Conservation (phyloP, 1,140 invertebrate species). For the Drosophila malerkotliana region DNA sequence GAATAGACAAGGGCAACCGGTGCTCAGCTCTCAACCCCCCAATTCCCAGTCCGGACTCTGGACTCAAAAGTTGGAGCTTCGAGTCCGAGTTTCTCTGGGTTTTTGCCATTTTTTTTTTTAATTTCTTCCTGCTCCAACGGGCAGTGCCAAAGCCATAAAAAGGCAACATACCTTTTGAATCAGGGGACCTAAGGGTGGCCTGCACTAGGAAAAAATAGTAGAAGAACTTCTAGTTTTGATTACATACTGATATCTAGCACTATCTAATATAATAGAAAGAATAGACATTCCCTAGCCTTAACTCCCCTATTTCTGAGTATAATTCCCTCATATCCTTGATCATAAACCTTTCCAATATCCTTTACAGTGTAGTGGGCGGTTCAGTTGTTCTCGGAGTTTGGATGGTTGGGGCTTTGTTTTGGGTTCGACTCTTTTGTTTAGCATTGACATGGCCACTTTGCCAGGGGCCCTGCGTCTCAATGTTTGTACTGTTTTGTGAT, state of each 20-base stretch:
- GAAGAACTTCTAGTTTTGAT: no score
- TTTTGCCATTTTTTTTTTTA: constrained; percentile 4
- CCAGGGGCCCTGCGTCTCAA: constrained; percentile 69
- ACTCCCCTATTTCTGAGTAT: no score
- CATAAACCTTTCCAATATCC: no score
- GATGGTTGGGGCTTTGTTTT: constrained; percentile 18
- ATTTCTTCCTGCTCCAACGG: constrained; percentile 4
- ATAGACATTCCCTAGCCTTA: no score
- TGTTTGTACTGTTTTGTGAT: constrained; percentile 71
- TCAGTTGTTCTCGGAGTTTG: constrained; percentile 4
- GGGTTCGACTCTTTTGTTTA: constrained; percentile 72
- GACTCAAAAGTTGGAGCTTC: constrained; percentile 34
- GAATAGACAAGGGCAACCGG: constrained; percentile 38
- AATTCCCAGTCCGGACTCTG: constrained; percentile 10
- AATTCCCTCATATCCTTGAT: no score
- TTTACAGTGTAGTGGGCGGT: constrained; percentile 24
- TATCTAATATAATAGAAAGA: no score
- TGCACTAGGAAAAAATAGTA: constrained; percentile 26
- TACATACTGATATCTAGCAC: no score
- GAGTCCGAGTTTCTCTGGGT: constrained; percentile 26
- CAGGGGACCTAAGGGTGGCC: constrained; percentile 17
- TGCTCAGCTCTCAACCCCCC: constrained; percentile 36
- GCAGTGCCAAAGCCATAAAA: constrained; percentile 57
- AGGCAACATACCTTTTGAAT: constrained; percentile 55
- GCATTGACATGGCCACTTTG: constrained; percentile 83